Evolutionary conservation across 2,888 invertebrate species (phyloP), one percentile per base, ranked within the genome.

Genomic region (Pristionchus arcanus): DNA sequence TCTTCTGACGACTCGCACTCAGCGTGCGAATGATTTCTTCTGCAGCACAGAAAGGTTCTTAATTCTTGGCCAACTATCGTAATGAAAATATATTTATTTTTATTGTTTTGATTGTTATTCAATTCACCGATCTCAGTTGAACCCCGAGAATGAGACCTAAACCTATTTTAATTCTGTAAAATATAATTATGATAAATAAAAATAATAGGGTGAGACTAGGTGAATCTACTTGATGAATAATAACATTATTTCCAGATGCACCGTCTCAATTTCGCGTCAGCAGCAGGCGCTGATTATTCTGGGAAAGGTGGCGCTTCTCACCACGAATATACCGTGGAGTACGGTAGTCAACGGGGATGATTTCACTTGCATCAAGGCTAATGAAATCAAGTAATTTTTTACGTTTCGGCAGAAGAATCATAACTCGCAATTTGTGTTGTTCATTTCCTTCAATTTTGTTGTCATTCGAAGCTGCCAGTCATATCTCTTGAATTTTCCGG

Each of bases 311-410:
- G 1, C 1, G 21, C 25, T 77, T 25, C 42, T 77, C 37, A 77
- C 37, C 13, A 42, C 37, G 25, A 77, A 9, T 11, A 13, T 3
- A 0, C 77, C 77, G 7, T 77, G 77, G 77, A 42, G 77, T 77
- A 77, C 77, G 21, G 77, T 77, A 42, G 77, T 77, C 21, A 77
- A 77, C 25, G 77, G 77, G 42, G 77, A 77, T 5, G 77, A 77
- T 28, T 77, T 77, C 42, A 77, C 77, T 77, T 25, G 77, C 68
- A 31, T 71, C 68, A 71, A 34, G 34, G 31, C 13, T 71, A 7
- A 31, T 31, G 5, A 66, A 11, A 13, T 66, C n/a, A 66, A 66
- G n/a, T 66, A 66, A 66, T 5, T 66, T 7, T 2, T 55, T 13
- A 13, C 13, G 42, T 49, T 49, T 11, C 0, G 13, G 42, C 42